phyloP scores from a whole-genome alignment of 2,888 invertebrate genomes.

The Leptinotarsa peninsularis region DNA sequence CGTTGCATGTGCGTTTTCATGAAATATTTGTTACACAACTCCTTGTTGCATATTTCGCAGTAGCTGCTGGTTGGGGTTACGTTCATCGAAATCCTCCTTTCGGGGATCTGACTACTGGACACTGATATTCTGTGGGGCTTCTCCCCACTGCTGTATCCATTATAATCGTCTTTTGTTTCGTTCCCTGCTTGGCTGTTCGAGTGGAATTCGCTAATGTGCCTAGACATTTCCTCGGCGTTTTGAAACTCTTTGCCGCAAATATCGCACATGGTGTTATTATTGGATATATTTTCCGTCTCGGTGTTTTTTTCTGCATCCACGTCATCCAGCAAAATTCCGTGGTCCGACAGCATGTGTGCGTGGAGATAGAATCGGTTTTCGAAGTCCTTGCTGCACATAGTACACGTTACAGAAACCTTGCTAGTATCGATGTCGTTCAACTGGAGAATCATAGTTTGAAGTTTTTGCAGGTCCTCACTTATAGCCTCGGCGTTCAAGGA shows the following conservation, averaged over 20 bases:
- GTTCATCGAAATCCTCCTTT: conserved; percentile 72
- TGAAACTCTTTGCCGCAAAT: conserved; percentile 65
- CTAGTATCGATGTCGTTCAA: conserved; percentile 82
- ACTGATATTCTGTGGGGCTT: conserved; percentile 60
- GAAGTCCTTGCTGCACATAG: conserved; percentile 78
- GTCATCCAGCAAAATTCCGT: conserved; percentile 70
- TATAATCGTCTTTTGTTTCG: conserved; percentile 59
- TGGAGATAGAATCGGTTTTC: conserved; percentile 79
- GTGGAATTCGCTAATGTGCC: conserved; percentile 78
- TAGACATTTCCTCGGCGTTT: conserved; percentile 75
- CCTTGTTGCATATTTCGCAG: conserved; percentile 98
- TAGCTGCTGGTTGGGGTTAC: conserved; percentile 85
- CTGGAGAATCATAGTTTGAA: conserved; percentile 92
- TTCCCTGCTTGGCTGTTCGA: conserved; percentile 60
- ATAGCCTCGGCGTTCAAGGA: conserved; percentile 72
- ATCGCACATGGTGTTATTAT: conserved; percentile 64
- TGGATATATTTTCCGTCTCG: conserved; percentile 59
- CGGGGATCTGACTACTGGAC: conserved; percentile 59
- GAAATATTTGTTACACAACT: conserved; percentile 99
- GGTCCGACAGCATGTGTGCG: conserved; percentile 77
- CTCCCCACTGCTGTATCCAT: conserved; percentile 67
- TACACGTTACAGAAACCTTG: conserved; percentile 70
- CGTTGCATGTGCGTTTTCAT: conserved; percentile 99
- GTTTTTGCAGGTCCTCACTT: conserved; percentile 87
- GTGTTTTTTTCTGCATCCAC: conserved; percentile 61